Conservation (phyloP, 2,113 vertebrate species). For the Corythornis cristatus region DNA sequence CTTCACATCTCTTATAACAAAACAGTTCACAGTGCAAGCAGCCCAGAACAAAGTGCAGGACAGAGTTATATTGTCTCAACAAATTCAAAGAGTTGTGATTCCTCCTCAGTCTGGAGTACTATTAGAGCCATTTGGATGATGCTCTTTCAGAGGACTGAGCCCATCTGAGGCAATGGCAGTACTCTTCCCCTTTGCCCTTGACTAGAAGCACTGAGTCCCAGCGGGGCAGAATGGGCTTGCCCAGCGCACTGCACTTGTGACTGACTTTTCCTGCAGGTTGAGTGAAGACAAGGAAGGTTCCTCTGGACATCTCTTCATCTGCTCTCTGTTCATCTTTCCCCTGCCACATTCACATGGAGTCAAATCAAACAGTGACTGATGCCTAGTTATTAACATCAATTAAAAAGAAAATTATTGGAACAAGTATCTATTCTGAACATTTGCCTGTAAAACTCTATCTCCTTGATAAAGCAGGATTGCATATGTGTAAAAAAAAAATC, state of each 20-base stretch:
- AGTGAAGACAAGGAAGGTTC: neutral
- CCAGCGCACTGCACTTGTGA: neutral
- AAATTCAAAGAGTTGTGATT: neutral
- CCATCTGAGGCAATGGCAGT: neutral
- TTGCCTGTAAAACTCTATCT: neutral
- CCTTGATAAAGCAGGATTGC: neutral
- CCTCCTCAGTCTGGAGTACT: neutral
- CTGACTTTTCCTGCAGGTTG: neutral
- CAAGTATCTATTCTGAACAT: neutral
- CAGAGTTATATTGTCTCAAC: neutral
- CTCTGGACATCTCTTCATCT: neutral
- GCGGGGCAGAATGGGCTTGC: neutral
- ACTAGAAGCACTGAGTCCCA: neutral
- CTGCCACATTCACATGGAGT: neutral
- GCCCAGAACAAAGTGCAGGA: neutral
- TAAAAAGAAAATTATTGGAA: slow-evolving; percentile 20
- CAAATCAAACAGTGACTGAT: neutral
- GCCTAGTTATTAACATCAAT: neutral
- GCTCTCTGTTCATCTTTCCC: neutral
- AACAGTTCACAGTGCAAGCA: neutral
- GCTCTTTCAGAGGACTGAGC: neutral
- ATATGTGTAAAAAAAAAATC: neutral
- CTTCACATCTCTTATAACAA: neutral
- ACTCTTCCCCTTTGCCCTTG: neutral
- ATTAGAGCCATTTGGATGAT: rapidly evolving